Evolutionary conservation across 2,797 vertebrate genomes (phyloP).

Genomic region (Diglossa cyanea): DNA sequence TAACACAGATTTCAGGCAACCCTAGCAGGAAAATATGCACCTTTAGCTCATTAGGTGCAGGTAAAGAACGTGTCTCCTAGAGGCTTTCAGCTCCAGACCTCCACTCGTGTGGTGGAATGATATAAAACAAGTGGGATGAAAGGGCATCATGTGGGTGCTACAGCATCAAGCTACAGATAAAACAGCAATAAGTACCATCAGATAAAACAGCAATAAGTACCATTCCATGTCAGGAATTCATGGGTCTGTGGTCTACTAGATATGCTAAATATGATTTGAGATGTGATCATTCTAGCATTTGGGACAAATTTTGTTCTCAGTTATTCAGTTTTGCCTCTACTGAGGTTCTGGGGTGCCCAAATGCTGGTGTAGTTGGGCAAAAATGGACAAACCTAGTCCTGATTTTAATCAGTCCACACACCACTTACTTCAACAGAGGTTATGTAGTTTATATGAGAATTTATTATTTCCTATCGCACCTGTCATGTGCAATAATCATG

Average conservation of each 20-base stretch:
- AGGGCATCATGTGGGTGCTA: fast-evolving
- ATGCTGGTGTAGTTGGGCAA: not conserved
- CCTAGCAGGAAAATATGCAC: not conserved
- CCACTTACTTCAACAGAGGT: not conserved
- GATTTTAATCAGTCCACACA: not conserved
- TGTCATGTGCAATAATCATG: not conserved
- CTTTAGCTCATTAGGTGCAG: not conserved
- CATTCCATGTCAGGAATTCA: not conserved
- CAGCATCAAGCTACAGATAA: not conserved
- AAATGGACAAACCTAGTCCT: not conserved
- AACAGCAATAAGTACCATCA: not conserved
- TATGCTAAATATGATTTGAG: not conserved
- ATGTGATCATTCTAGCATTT: not conserved
- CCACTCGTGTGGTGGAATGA: fast-evolving
- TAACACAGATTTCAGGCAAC: not conserved
- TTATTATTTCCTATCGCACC: not conserved
- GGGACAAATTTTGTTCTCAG: not conserved
- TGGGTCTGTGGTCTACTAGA: not conserved
- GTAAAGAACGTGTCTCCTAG: fast-evolving
- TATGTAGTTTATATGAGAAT: not conserved
- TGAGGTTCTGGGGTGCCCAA: not conserved
- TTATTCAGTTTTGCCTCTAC: not conserved
- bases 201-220: not conserved
- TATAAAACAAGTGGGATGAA: not conserved
- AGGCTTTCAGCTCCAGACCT: not conserved